Evolutionary conservation across 1,140 invertebrate species (phyloP).

Genomic region (Cyrtorhinus lividipennis): DNA sequence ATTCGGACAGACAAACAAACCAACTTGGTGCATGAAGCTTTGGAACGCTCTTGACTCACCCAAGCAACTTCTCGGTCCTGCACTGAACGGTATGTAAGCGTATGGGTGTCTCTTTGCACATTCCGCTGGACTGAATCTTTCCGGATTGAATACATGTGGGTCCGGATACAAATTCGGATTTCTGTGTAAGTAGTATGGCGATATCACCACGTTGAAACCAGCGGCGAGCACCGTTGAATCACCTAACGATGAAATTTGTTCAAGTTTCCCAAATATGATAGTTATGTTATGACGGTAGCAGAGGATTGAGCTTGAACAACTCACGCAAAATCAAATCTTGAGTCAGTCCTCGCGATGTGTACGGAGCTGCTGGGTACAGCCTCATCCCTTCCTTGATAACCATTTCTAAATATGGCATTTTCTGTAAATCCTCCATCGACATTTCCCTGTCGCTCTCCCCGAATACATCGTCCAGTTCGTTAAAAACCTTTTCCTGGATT

Average conservation of each 20-base stretch:
- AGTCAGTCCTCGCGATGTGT: slow-evolving; percentile 41
- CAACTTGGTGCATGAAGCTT: too few relatives aligned
- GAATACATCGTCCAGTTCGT: slow-evolving; percentile 43
- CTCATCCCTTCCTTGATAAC: slow-evolving; percentile 46
- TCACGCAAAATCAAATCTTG: slow-evolving; percentile 43
- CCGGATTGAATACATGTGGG: slow-evolving; percentile 59
- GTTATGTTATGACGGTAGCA: too few relatives aligned
- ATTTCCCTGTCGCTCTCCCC: slow-evolving; percentile 31
- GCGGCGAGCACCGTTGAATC: background rate
- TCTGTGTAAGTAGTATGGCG: background rate
- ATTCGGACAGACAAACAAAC: too few relatives aligned
- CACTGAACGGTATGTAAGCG: slow-evolving; percentile 58
- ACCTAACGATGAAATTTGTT: background rate
- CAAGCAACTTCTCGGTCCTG: slow-evolving; percentile 58
- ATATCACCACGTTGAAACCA: slow-evolving; percentile 1
- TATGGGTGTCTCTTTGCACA: slow-evolving; percentile 41
- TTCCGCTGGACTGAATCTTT: slow-evolving; percentile 52
- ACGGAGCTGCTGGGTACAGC: slow-evolving; percentile 46
- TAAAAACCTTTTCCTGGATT: slow-evolving; percentile 38
- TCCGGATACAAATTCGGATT: slow-evolving; percentile 32
- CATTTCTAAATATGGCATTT: slow-evolving; percentile 46
- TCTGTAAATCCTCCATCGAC: slow-evolving; percentile 35
- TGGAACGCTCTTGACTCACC: too few relatives aligned
- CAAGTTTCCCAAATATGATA: too few relatives aligned
- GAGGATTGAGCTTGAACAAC: background rate